Evolutionary conservation across 2,113 vertebrate species (phyloP).

Genomic region (Scolopax mira): DNA sequence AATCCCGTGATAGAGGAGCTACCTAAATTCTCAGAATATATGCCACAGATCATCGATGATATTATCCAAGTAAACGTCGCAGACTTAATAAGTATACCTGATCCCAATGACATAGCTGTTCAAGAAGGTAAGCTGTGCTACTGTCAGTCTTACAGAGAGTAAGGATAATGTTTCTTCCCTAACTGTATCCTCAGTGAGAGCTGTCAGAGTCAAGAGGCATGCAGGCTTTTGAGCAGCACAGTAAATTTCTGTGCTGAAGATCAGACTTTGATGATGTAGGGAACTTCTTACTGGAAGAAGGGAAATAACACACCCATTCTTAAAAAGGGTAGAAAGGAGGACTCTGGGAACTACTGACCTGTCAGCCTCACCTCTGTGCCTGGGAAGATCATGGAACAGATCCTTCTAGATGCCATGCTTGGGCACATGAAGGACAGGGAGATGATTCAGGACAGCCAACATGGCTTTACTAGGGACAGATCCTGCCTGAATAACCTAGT

Average conservation of each 20-base stretch:
- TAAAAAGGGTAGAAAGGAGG: too few species aligned
- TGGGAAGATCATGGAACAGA: too few species aligned
- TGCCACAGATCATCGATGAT: conserved; percentile 43
- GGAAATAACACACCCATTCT: too few species aligned
- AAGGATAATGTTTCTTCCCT: background rate
- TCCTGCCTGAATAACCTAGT: too few species aligned
- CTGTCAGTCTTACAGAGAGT: background rate
- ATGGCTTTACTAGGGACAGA: too few species aligned
- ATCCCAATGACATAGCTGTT: background rate
- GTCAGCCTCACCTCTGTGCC: too few species aligned
- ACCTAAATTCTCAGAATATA: conserved; percentile 45
- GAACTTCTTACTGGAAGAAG: background rate
- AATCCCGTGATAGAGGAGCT: conserved; percentile 27
- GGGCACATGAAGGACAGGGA: too few species aligned
- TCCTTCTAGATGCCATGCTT: too few species aligned
- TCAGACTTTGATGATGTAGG: background rate
- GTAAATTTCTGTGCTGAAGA: background rate
- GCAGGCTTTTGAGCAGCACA: background rate
- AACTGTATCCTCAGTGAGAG: background rate
- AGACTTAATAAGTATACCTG: background rate
- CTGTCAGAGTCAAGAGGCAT: too few species aligned
- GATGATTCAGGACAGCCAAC: too few species aligned
- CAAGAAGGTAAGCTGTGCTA: background rate
- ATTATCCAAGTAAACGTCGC: background rate
- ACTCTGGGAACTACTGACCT: too few species aligned